Conservation (phyloP, 2,888 invertebrate genomes). For the Synergus umbraculus region DNA sequence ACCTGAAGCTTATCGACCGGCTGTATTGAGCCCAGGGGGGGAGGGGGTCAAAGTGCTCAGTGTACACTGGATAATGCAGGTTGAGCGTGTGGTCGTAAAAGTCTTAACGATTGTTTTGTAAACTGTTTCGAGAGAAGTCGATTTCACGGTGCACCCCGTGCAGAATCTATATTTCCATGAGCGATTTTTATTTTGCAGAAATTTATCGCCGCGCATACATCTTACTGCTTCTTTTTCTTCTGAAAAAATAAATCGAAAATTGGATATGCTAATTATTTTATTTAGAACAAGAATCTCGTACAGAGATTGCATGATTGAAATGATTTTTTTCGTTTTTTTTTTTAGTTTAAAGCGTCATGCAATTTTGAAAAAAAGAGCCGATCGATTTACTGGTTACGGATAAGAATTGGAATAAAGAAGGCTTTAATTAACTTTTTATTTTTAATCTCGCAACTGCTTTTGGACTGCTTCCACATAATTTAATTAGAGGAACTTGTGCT, state of each 20-base stretch:
- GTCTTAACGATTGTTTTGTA: constrained; percentile 55
- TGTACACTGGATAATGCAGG: constrained; percentile 14
- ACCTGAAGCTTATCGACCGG: constrained; percentile 17
- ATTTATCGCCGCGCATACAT: background rate
- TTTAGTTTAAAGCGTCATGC: background rate
- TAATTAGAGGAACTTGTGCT: constrained; percentile 21
- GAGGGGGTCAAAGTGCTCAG: constrained; percentile 2
- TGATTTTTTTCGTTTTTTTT: background rate
- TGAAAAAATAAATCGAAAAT: background rate
- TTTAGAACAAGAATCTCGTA: background rate
- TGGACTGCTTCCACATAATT: constrained; percentile 7
- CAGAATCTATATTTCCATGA: constrained; percentile 26
- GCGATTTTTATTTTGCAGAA: constrained; percentile 18
- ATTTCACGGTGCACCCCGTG: constrained; percentile 42
- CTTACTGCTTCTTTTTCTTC: background rate
- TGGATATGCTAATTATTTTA: background rate
- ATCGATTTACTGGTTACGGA: background rate
- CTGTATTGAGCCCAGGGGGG: background rate
- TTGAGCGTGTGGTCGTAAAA: constrained; percentile 49
- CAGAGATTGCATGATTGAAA: background rate
- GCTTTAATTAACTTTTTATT: background rate
- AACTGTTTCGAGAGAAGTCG: constrained; percentile 49
- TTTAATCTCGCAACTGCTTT: constrained; percentile 11
- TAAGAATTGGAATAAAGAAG: background rate
- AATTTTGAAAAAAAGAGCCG: background rate